Evolutionary conservation across 2,113 vertebrate species (phyloP).

Genomic region (Macrotis lagotis): DNA sequence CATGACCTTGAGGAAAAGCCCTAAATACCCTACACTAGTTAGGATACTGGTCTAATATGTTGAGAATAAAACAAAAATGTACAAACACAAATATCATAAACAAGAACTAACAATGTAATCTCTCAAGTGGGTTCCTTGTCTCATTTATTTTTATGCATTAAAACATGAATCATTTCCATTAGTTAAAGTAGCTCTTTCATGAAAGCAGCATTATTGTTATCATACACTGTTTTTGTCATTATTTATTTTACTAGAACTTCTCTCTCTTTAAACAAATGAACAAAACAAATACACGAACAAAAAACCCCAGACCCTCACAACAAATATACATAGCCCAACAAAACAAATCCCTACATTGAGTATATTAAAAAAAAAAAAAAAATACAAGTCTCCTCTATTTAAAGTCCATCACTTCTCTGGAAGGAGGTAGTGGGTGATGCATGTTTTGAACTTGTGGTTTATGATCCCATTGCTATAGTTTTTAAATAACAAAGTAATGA

Average conservation of each 20-base stretch:
- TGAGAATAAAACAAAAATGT: background rate
- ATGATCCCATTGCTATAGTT: background rate
- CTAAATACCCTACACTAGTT: background rate
- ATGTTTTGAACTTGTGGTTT: background rate
- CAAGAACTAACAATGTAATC: background rate
- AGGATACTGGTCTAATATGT: background rate
- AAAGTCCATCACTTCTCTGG: background rate
- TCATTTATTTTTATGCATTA: background rate
- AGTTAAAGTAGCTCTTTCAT: background rate
- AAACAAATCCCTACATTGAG: background rate
- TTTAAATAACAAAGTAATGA: background rate
- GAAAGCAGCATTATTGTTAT: background rate
- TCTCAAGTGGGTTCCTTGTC: background rate
- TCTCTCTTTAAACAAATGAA: background rate
- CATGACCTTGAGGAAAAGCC: background rate
- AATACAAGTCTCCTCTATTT: background rate
- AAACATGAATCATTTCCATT: background rate
- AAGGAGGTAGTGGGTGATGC: background rate
- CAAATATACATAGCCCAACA: background rate
- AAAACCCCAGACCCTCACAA: background rate
- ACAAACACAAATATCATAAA: background rate
- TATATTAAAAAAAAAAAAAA: too few relatives aligned
- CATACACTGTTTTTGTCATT: background rate
- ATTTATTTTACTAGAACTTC: background rate
- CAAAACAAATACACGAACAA: background rate